phyloP scores from a whole-genome alignment of 2,888 invertebrate genomes.

The Patella depressa region DNA sequence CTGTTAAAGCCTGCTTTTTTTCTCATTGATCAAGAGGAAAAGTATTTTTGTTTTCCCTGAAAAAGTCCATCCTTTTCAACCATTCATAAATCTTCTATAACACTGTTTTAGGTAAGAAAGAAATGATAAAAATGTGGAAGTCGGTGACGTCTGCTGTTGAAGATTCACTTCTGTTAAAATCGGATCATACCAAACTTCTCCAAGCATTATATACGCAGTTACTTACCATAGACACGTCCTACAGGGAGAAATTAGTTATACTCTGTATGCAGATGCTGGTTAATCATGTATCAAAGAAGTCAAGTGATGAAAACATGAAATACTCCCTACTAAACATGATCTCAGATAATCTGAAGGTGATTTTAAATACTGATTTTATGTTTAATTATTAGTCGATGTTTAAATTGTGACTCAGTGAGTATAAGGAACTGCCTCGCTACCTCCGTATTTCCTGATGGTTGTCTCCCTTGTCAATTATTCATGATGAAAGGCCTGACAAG shows the following conservation, averaged over 20 bases:
- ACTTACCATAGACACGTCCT: neutral
- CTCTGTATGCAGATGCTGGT: neutral
- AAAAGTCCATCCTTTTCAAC: no score
- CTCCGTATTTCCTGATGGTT: no score
- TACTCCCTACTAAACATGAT: neutral
- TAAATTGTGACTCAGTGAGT: no score
- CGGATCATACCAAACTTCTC: conserved; percentile 8
- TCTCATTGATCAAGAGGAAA: no score
- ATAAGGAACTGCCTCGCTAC: no score
- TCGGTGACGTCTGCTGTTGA: neutral
- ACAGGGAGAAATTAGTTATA: conserved; percentile 5
- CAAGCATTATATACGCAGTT: neutral
- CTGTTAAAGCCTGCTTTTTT: no score
- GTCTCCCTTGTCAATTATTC: no score
- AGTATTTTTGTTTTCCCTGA: no score
- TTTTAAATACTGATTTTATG: neutral
- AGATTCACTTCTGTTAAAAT: neutral
- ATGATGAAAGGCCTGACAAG: no score
- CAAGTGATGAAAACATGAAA: neutral
- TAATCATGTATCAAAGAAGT: neutral
- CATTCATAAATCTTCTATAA: no score
- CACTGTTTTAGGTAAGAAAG: conserved; percentile 4
- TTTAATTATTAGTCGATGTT: no score
- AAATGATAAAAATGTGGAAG: conserved; percentile 14
- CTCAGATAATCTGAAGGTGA: neutral